Conservation (phyloP, 2,113 vertebrate genomes). For the Hoplias malabaricus region DNA sequence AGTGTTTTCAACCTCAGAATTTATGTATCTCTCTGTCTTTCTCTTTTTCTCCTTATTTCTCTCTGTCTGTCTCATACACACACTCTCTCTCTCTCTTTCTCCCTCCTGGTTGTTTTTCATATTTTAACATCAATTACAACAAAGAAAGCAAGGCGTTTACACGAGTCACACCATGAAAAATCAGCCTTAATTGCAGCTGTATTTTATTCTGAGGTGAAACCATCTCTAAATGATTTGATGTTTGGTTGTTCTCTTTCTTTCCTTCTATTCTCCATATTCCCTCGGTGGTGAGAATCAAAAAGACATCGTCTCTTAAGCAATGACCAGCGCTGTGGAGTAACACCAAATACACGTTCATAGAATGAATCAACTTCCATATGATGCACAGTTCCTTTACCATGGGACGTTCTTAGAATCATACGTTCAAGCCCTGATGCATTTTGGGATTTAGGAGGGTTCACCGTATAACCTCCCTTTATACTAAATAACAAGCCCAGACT, state of each 20-base stretch:
- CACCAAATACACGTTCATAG: too few species aligned
- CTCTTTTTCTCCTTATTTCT: constrained; percentile 50
- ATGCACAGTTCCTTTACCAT: too few species aligned
- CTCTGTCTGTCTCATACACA: constrained; percentile 49
- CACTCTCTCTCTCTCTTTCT: constrained; percentile 51
- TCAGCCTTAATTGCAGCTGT: too few species aligned
- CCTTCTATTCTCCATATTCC: neutral
- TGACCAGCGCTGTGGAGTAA: too few species aligned
- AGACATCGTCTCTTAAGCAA: too few species aligned
- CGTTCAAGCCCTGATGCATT: too few species aligned
- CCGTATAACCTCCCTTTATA: neutral
- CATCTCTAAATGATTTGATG: too few species aligned
- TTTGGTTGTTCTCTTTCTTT: neutral
- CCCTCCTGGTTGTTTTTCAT: constrained; percentile 22
- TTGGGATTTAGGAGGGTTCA: neutral
- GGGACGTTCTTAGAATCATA: too few species aligned
- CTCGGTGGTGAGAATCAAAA: too few species aligned
- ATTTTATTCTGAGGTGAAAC: too few species aligned
- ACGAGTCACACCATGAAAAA: too few species aligned
- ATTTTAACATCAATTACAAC: neutral
- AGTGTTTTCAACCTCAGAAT: constrained; percentile 62
- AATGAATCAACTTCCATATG: too few species aligned
- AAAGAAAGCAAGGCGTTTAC: neutral
- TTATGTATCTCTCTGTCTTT: constrained; percentile 38
- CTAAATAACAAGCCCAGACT: neutral